phyloP scores from a whole-genome alignment of 2,888 invertebrate species.

The Leucophenga montana region DNA sequence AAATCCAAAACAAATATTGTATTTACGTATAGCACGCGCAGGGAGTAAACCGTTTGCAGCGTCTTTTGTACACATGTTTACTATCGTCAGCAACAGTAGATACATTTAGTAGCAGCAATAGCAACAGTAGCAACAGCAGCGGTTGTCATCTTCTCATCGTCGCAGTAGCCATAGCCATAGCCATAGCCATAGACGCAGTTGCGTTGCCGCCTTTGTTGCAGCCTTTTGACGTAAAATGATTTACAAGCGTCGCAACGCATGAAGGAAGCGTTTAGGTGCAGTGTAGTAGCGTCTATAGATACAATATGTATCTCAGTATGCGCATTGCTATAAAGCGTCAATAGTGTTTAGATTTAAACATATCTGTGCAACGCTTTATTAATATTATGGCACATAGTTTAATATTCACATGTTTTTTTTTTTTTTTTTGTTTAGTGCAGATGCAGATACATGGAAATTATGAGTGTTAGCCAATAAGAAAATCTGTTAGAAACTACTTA shows the following conservation, averaged over 20 bases:
- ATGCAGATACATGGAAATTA: too few species aligned
- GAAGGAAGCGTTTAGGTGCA: neutral
- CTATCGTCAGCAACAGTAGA: conserved; percentile 57
- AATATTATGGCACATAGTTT: conserved; percentile 29
- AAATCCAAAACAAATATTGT: conserved; percentile 51
- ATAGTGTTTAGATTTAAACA: conserved; percentile 1
- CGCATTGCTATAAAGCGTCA: neutral
- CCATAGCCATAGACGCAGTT: neutral
- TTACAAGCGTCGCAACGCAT: conserved; percentile 46
- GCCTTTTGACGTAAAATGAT: conserved; percentile 61
- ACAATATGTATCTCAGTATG: neutral
- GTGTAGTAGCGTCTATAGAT: too few species aligned
- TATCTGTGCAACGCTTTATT: conserved; percentile 40
- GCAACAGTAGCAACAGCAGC: conserved; percentile 46
- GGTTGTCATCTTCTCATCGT: conserved; percentile 15
- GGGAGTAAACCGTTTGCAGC: neutral
- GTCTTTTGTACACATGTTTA: conserved; percentile 50
- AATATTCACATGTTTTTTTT: too few species aligned
- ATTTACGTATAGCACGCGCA: conserved; percentile 5
- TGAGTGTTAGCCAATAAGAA: too few species aligned
- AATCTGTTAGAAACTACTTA: too few species aligned
- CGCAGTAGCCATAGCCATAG: neutral
- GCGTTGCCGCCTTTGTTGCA: conserved; percentile 12
- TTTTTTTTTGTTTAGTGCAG: too few species aligned
- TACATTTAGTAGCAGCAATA: conserved; percentile 27